These are phyloP conservation scores for Mycteria americana DNA, from an alignment of 2,797 vertebrate genomes.

Conservation along the genomic window DNA sequence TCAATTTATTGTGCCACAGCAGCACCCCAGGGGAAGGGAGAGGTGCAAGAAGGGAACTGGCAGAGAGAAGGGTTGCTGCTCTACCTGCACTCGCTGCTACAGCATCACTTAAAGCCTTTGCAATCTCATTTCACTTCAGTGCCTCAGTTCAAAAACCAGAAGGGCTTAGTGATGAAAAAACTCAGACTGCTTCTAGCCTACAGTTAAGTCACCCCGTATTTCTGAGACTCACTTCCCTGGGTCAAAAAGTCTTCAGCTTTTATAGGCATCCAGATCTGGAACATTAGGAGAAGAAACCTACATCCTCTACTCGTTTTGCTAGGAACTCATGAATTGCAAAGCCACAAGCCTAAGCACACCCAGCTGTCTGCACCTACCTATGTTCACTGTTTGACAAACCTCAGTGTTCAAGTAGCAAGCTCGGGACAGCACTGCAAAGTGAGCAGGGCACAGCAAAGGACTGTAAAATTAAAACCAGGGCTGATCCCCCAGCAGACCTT, in stretches of 20 bases:
- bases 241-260: background rate
- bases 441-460: background rate
- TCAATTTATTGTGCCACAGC: background rate
- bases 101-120: background rate
- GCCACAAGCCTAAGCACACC: background rate
- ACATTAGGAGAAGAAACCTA: background rate
- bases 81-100: background rate
- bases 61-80: background rate
- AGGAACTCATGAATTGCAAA: background rate
- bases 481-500: background rate
- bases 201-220: background rate
- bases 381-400: background rate
- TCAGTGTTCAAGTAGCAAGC: background rate
- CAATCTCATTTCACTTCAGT: background rate
- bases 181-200: background rate
- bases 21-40: background rate
- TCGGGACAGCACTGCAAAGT: background rate
- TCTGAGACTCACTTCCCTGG: background rate
- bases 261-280: background rate
- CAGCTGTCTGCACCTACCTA: background rate
- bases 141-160: background rate
- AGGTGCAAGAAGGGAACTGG: background rate
- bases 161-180: background rate
- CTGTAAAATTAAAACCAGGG: background rate
- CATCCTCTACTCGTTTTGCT: background rate